These are phyloP conservation scores for Brachionus rubens DNA, from an alignment of 1,140 invertebrate genomes.

Conservation along the genomic window DNA sequence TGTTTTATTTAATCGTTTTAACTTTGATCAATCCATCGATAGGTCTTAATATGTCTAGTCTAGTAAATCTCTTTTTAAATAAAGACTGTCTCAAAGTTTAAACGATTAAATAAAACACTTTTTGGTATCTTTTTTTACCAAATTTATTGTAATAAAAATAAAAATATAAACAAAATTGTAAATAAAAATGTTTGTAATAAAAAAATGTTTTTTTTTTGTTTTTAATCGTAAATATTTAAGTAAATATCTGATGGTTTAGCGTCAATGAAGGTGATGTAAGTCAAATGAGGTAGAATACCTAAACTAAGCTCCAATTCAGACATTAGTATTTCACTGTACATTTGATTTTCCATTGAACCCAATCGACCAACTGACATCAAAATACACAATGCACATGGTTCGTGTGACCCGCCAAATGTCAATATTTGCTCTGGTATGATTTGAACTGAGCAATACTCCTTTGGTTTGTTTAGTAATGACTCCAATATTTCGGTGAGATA, in stretches of 20 bases:
- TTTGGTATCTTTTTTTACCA: too few species aligned
- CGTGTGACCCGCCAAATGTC: constrained; percentile 31
- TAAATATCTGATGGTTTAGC: constrained; percentile 22
- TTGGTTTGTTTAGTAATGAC: constrained; percentile 1
- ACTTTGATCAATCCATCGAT: too few species aligned
- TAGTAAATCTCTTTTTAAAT: too few species aligned
- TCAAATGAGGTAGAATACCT: constrained; percentile 28
- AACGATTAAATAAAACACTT: too few species aligned
- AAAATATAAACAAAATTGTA: too few species aligned
- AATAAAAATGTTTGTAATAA: too few species aligned
- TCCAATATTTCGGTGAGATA: background rate
- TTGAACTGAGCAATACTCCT: constrained; percentile 16
- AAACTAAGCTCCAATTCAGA: background rate
- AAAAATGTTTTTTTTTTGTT: too few species aligned
- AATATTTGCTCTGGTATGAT: constrained; percentile 28
- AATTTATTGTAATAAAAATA: too few species aligned
- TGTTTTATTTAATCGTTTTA: too few species aligned
- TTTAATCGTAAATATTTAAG: constrained; percentile 27
- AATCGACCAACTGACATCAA: constrained; percentile 29
- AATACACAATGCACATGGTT: constrained; percentile 17
- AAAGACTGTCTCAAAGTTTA: too few species aligned
- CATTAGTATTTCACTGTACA: constrained; percentile 41
- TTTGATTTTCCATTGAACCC: background rate
- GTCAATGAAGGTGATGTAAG: constrained; percentile 1
- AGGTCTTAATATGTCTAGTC: too few species aligned